These are phyloP conservation scores for Cerceris ruficornis DNA, from an alignment of 2,888 invertebrate genomes.

Conservation along the genomic window DNA sequence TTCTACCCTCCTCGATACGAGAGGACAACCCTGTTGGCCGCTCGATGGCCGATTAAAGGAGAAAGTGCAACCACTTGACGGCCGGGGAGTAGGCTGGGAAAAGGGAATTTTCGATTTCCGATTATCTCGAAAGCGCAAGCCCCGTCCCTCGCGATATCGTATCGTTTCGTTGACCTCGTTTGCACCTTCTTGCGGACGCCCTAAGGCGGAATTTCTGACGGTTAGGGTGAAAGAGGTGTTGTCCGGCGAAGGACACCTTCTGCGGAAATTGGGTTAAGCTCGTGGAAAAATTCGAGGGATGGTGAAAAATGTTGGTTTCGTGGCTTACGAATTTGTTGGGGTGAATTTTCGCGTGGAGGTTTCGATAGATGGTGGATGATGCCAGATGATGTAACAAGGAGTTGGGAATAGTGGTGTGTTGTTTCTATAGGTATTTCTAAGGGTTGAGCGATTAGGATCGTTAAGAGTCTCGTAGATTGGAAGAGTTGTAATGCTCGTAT, in stretches of 20 bases:
- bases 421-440: too few relatives aligned
- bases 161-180: conserved; percentile 41
- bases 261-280: conserved; percentile 21
- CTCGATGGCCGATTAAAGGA: conserved; percentile 48
- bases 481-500: too few relatives aligned
- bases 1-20: background rate
- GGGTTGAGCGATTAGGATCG: too few relatives aligned
- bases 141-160: conserved; percentile 22
- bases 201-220: background rate
- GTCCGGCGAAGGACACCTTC: conserved; percentile 49
- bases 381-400: too few relatives aligned
- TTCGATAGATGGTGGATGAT: too few relatives aligned
- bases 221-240: conserved; percentile 19
- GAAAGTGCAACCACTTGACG: conserved; percentile 54
- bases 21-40: background rate
- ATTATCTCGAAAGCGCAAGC: conserved; percentile 48
- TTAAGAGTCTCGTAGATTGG: too few relatives aligned
- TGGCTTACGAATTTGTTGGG: too few relatives aligned
- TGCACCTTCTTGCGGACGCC: conserved; percentile 42
- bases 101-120: conserved; percentile 57
- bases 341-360: too few relatives aligned
- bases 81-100: conserved; percentile 41
- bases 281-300: too few relatives aligned
- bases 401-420: too few relatives aligned
- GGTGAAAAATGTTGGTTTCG: too few relatives aligned